Base-by-base conservation (phyloP, 2,797 vertebrate genomes). In the Lagodon rhomboides region DNA sequence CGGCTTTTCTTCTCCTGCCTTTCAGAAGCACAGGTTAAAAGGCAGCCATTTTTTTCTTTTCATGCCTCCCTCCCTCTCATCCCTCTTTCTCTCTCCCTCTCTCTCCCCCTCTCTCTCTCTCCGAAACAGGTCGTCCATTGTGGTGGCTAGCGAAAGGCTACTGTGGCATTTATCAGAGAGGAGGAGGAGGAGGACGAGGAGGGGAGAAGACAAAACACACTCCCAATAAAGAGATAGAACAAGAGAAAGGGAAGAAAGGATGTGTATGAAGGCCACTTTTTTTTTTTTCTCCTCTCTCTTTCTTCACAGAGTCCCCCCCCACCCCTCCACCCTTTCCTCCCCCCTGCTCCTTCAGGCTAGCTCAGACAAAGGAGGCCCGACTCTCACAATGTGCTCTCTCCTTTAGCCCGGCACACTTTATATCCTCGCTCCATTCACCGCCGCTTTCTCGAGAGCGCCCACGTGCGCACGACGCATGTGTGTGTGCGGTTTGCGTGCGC, bases 101-200 rank as follows among this genome's bases (percentile, higher is more conserved):
- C 30, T 53, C 66, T 43, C 85, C 83, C 83, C 70, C 84, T 51
- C 76, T 12, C 83, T 59, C 80, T 63, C 30, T 90, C 89, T 87
- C 88, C 81, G 81, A 93, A 95, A 95, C 94, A 95, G 95, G 92
- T 94, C 89, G 83, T 77, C 92, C 89, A 96, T 95, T 95, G 94
- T 96, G 92, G 91, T 77, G 83, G 88, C 79, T 73, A 89, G 87
- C 89, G 84, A 95, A 95, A 94, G 94, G 93, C 93, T 95, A 95
- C 93, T 91, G 93, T 95, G 94, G 94, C 94, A 95, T 96, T 96
- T 95, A 95, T 95, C 92, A 93, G 92, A 92, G 91, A 89, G 84
- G 91, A 70, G 78, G 81, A 68, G 71, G 71, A 46, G 60, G 56
- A 27, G 63, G 61, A 41, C n/a, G n/a, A n/a, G n/a, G 80, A 76